Conservation (phyloP, 2,888 invertebrate genomes). For the Julus scandinavius region DNA sequence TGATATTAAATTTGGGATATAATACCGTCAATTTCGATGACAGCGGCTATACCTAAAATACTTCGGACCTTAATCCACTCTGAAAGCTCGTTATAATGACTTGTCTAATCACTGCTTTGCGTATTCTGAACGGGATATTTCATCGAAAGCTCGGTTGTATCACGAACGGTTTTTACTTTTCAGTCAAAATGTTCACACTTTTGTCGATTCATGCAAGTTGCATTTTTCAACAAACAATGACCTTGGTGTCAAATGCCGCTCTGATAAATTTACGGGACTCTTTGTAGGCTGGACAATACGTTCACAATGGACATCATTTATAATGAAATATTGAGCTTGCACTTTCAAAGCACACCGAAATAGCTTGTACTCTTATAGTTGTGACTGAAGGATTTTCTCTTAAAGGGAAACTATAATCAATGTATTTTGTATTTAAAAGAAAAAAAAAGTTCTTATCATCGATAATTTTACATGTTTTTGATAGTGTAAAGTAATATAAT, state of each 20-base stretch:
- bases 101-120: not conserved
- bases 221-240: conserved; percentile 33
- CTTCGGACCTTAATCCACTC: not conserved
- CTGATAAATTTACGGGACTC: not conserved
- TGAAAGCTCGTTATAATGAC: not conserved
- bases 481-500: too few species aligned
- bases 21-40: not conserved
- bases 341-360: not conserved
- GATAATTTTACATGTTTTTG: too few species aligned
- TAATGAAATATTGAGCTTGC: conserved; percentile 12
- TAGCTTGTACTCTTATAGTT: not conserved
- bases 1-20: not conserved
- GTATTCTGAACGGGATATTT: not conserved
- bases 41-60: not conserved
- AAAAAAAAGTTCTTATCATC: too few species aligned
- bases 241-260: conserved; percentile 3
- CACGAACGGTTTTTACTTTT: not conserved
- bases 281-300: not conserved
- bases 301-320: not conserved
- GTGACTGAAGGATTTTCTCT: not conserved
- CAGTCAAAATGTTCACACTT: not conserved
- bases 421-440: too few species aligned
- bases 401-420: not conserved
- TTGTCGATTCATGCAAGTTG: conserved; percentile 7
- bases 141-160: not conserved